Conservation (phyloP, 35 echinoderm and acorn worm species). For the Strongylocentrotus purpuratus region DNA sequence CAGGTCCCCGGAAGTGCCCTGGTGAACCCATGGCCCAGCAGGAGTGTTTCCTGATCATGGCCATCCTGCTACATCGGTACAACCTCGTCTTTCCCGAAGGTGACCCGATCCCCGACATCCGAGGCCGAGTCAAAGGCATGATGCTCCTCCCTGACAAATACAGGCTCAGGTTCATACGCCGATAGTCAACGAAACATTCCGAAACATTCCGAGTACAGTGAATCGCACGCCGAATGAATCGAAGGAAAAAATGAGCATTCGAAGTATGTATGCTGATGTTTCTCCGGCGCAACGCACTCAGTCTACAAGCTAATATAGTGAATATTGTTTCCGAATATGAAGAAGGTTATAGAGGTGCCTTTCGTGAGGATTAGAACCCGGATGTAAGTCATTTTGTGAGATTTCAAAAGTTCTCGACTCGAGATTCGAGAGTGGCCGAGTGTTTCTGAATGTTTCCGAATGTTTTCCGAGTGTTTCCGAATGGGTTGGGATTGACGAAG, state of each 20-base stretch:
- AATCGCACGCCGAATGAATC: background rate
- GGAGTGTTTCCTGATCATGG: constrained; percentile 30
- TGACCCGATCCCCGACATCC: constrained; percentile 3
- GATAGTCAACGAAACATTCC: background rate
- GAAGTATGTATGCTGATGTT: no score
- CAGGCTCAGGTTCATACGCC: constrained; percentile 12
- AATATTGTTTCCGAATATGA: no score
- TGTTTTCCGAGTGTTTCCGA: no score
- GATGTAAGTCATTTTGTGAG: no score
- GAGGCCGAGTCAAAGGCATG: constrained; percentile 12
- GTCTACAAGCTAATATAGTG: no score
- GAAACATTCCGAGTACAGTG: background rate
- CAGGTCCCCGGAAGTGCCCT: constrained; percentile 39
- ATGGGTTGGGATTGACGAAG: no score
- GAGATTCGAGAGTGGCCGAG: no score
- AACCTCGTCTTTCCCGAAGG: constrained; percentile 20
- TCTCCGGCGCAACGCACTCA: no score
- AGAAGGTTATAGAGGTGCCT: no score
- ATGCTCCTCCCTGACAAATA: constrained; percentile 13
- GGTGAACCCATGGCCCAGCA: constrained; percentile 19
- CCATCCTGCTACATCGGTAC: constrained; percentile 31
- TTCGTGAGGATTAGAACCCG: no score
- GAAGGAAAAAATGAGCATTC: background rate
- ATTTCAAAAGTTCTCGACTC: no score
- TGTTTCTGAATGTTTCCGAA: no score